Base-by-base conservation (phyloP, 2,888 invertebrate genomes). In the Pristionchus exspectatus region DNA sequence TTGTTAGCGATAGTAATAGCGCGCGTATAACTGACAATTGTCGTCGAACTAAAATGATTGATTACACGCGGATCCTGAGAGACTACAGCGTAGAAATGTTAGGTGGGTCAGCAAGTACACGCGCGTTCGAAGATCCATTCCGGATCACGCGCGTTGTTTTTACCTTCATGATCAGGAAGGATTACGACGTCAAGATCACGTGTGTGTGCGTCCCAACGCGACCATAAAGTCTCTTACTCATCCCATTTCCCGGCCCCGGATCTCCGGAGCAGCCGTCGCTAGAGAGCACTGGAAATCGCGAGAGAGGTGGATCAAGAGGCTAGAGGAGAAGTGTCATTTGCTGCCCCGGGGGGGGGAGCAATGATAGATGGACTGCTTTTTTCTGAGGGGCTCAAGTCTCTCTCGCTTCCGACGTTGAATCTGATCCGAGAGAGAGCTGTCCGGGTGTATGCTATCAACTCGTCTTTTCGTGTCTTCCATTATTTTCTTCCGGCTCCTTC, bases 281-380 rank as follows among this genome's bases (percentile, higher is more conserved):
- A 72, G 69, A 72, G 69, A 27, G 2, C 27, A 72, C 14, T 5
- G 12, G 18, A 30, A 72, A 21, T 30, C 12, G 27, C 33, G 33
- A 72, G 69, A 72, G 12, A 21, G 5, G 27, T 18, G 30, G 18
- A 33, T 16, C 69, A 66, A 12, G 44, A 12, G 44, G 44, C 66
- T n/a, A 12, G 18, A 66, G 30, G 14, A n/a, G 16, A 54, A 44
- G 81, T 81, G 81, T 54, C 81, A 81, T 81, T 81, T 81, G 81
- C 33, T 44, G 21, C 54, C 18, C 44, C 44, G 10, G n/a, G 14
- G 30, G 30, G n/a, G 27, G 2, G 27, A 27, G 16, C 7, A 50
- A 27, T 81, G 81, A 81, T 81, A 81, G 81, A 81, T 81, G 81
- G 81, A 81, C 81, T 81, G 24, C 77, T 44, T 54, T 81, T 81